phyloP scores from a whole-genome alignment of 2,888 invertebrate genomes.

The Dryadula phaetusa region DNA sequence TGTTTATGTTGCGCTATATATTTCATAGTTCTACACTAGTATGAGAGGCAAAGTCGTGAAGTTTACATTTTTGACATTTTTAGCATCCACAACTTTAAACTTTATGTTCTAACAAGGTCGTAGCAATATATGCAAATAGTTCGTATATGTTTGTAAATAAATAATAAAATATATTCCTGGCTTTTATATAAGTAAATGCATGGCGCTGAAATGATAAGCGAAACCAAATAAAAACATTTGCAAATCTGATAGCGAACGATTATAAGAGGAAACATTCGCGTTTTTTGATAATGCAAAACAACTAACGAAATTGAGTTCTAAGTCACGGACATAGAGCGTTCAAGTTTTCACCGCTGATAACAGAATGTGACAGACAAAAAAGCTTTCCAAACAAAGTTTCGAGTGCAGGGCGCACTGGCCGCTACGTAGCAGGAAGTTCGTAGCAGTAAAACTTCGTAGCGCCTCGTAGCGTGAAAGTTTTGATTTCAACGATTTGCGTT shows the following conservation, averaged over 20 bases:
- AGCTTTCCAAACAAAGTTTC: slow-evolving; percentile 82
- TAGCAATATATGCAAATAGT: slow-evolving; percentile 4
- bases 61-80: slow-evolving; percentile 5
- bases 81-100: slow-evolving; percentile 1
- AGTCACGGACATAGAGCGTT: slow-evolving; percentile 55
- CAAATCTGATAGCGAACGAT: slow-evolving; percentile 25
- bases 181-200: not conserved
- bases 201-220: slow-evolving; percentile 2
- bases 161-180: not conserved
- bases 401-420: slow-evolving; percentile 78
- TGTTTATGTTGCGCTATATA: not conserved
- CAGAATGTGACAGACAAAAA: slow-evolving; percentile 82
- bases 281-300: slow-evolving; percentile 23
- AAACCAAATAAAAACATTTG: slow-evolving; percentile 30
- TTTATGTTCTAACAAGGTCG: slow-evolving; percentile 8
- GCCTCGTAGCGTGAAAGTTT: slow-evolving; percentile 84
- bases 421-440: slow-evolving; percentile 83
- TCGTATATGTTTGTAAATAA: slow-evolving; percentile 16
- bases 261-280: slow-evolving; percentile 14
- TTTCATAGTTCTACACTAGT: not conserved
- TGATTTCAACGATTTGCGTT: slow-evolving; percentile 85
- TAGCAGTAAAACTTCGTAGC: slow-evolving; percentile 84
- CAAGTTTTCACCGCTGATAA: slow-evolving; percentile 75
- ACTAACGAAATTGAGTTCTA: slow-evolving; percentile 29
- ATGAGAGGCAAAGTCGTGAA: not conserved